Percentiles rank a stretch among this genome's conserved stretches.
Conservation (phyloP, 2,113 vertebrate genomes). For the Oryzias javanicus region DNA sequence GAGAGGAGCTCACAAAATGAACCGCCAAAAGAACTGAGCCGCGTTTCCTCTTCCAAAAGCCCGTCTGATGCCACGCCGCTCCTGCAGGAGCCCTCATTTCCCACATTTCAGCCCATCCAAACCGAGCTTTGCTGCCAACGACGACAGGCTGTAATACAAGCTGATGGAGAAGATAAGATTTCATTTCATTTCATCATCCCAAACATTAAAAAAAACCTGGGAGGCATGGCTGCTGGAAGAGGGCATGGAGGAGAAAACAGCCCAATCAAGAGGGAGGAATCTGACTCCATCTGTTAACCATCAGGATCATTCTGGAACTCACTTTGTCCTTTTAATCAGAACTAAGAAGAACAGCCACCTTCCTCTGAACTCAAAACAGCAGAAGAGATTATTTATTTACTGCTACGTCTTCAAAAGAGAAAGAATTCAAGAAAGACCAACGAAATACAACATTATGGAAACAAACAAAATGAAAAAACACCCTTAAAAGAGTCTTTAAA, state of each 20-base stretch:
- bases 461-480: too few relatives aligned
- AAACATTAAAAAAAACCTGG: constrained; percentile 19
- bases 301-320: too few relatives aligned
- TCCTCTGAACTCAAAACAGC: too few relatives aligned
- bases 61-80: constrained; percentile 1
- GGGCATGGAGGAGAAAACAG: constrained; percentile 16
- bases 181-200: background rate
- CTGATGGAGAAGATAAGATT: constrained; percentile 8
- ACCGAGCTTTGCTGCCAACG: constrained; percentile 31
- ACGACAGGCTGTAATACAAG: constrained; percentile 18
- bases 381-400: too few relatives aligned
- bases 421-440: too few relatives aligned
- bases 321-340: too few relatives aligned
- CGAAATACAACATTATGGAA: too few relatives aligned
- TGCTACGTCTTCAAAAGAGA: too few relatives aligned
- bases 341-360: too few relatives aligned
- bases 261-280: background rate
- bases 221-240: constrained; percentile 15
- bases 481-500: too few relatives aligned
- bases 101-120: constrained; percentile 31
- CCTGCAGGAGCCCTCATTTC: constrained; percentile 11
- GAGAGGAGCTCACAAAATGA: too few relatives aligned
- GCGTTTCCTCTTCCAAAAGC: background rate
- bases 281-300: too few relatives aligned
- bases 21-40: background rate